Base-by-base conservation (phyloP, 2,113 vertebrate genomes). In the Tamias sibiricus region DNA sequence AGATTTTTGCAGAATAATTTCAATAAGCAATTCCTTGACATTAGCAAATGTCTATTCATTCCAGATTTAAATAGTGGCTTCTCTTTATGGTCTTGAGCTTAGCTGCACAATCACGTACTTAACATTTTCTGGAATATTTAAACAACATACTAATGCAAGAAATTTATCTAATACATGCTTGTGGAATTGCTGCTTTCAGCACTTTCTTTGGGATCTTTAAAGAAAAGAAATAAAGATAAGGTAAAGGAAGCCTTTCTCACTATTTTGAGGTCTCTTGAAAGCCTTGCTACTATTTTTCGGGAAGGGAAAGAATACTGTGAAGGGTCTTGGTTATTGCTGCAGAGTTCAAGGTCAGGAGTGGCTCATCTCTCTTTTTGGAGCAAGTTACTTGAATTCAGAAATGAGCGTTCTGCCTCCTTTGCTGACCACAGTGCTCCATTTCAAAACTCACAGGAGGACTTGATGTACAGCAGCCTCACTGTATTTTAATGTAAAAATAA, bases 401-500 rank as follows among this genome's bases (percentile, higher is more conserved):
- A 59, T 68, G 69, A 88, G 69, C 57, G 16, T 66, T 94, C 87
- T 93, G 49, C 86, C 81, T 97, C 40, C n/a, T 81, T 91, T 49
- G 75, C 87, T 94, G 75, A 96, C 94, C 52, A 75, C 66, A 95
- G 87, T 8, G 9, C 74, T 85, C n/a, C 32, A 75, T 92, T 96
- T 97, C 62, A 95, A 59, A 92, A 37, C 90, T 92, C 92, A 76
- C 22, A 81, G 79, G 66, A 88, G 84, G 57, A 66, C 49, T 72
- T 71, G 66, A 86, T n/a, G 84, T 90, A 90, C 74, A 95, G 91
- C 47, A 84, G 22, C 75, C 89, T 94, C 44, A 16, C 90, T 97
- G 94, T 77, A 92, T 97, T 92, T 96, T 83, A 87, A 88, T 30
- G 87, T 77, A 97, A 98, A 90, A 97, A 97, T 90, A 96, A 90